A percentile compares a stretch with the other conserved stretches of the same genome.
Conservation (phyloP, 2,113 vertebrate species). For the Gavialis gangeticus region DNA sequence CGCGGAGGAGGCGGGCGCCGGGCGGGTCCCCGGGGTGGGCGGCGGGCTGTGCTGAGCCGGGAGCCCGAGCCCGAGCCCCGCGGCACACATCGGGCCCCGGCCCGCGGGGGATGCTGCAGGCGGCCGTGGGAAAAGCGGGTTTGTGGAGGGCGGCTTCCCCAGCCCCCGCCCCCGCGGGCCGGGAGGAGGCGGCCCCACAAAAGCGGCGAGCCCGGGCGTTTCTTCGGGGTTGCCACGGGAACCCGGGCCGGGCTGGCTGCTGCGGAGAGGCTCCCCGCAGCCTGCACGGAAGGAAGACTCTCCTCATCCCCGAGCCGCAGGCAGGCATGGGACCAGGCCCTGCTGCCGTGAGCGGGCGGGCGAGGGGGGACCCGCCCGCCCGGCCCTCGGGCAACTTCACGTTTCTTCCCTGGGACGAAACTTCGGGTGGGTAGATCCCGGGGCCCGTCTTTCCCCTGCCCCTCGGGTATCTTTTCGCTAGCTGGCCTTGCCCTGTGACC, state of each 20-base stretch:
- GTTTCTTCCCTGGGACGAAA: not conserved
- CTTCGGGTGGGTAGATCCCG: not conserved
- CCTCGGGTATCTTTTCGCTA: not conserved
- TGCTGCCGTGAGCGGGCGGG: not conserved
- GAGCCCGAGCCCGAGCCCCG: no score
- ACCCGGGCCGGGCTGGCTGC: not conserved
- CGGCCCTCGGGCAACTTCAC: not conserved
- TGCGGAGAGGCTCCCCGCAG: not conserved
- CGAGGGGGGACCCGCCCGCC: no score
- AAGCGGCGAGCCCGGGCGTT: not conserved
- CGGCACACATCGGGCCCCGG: no score
- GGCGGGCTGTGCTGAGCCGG: no score
- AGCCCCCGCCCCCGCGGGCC: not conserved
- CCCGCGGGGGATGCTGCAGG: no score
- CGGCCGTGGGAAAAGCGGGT: no score
- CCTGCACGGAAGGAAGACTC: not conserved
- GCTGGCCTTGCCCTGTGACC: not conserved
- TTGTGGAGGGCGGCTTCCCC: not conserved
- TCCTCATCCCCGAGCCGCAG: not conserved
- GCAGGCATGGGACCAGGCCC: not conserved
- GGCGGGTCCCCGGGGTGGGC: not conserved
- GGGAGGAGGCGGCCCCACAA: not conserved
- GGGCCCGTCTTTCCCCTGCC: no score
- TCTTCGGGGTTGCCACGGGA: constrained; percentile 12
- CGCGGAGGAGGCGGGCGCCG: not conserved